A percentile compares a stretch with the other conserved stretches of the same genome.
Conservation (phyloP, 2,888 invertebrate species). For the Ferrisia virgata region DNA sequence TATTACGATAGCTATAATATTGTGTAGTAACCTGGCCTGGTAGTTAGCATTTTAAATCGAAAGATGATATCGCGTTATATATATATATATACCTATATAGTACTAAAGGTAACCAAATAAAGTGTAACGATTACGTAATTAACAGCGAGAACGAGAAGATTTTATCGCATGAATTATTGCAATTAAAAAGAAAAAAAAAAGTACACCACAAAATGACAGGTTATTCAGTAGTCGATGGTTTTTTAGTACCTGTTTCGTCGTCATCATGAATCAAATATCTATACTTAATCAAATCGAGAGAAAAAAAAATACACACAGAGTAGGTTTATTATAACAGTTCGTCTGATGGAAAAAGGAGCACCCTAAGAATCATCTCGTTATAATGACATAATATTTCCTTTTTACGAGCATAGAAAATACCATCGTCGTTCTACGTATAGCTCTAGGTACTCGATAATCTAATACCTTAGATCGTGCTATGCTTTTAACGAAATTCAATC, state of each 20-base stretch:
- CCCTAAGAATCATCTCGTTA: not conserved
- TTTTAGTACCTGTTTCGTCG: not conserved
- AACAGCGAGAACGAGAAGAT: not conserved
- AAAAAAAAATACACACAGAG: not conserved
- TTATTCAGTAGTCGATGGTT: not conserved
- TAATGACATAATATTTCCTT: slow-evolving; percentile 28
- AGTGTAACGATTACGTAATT: slow-evolving; percentile 12
- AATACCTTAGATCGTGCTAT: no score
- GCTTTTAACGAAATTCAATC: not conserved
- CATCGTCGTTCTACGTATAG: not conserved
- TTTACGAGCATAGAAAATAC: not conserved
- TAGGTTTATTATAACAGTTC: not conserved
- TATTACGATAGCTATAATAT: not conserved
- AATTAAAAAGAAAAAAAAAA: not conserved
- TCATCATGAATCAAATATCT: not conserved
- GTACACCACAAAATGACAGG: no score
- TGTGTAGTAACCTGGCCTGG: not conserved
- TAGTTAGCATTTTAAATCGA: slow-evolving; percentile 22
- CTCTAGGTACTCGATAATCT: no score
- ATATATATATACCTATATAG: no score
- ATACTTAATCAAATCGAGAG: not conserved
- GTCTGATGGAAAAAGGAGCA: not conserved
- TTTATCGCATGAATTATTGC: slow-evolving; percentile 23
- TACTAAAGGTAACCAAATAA: slow-evolving; percentile 17
- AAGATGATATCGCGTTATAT: slow-evolving; percentile 6